These are phyloP conservation scores for Nemapogon koenigi DNA, from an alignment of 2,888 invertebrate species.

Conservation along the genomic window DNA sequence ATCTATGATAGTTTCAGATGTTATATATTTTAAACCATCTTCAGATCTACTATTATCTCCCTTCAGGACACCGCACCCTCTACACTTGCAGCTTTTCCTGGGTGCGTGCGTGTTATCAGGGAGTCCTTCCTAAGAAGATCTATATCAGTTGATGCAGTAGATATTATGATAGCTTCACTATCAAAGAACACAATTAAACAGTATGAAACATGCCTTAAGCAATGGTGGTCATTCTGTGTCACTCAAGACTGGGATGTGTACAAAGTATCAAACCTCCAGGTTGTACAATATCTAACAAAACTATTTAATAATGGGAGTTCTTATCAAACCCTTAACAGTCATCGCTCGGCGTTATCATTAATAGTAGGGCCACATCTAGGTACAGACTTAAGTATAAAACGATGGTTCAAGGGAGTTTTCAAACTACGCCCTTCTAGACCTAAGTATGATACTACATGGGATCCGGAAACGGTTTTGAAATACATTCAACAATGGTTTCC, in stretches of 20 bases:
- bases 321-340: conserved; percentile 3
- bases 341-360: conserved; percentile 9
- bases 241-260: conserved; percentile 1
- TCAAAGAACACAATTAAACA: conserved; percentile 5
- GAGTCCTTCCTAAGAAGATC: conserved; percentile 7
- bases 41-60: conserved; percentile 8
- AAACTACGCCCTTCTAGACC: conserved; percentile 8
- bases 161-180: conserved; percentile 8
- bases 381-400: conserved; percentile 7
- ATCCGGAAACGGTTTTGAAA: neutral
- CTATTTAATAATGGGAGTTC: conserved; percentile 1
- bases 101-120: conserved; percentile 12
- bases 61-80: conserved; percentile 13
- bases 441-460: conserved; percentile 9
- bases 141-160: conserved; percentile 2
- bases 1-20: neutral
- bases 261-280: neutral
- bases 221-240: conserved; percentile 6
- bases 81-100: conserved; percentile 12
- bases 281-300: neutral
- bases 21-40: conserved; percentile 4
- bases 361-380: conserved; percentile 3
- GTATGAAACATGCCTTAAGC: conserved; percentile 1
- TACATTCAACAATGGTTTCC: conserved; percentile 1
- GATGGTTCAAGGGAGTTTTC: conserved; percentile 6